A percentile compares a stretch with the other conserved stretches of the same genome.
phyloP scores from a whole-genome alignment of 2,113 vertebrate species.

The Crotalus tigris region DNA sequence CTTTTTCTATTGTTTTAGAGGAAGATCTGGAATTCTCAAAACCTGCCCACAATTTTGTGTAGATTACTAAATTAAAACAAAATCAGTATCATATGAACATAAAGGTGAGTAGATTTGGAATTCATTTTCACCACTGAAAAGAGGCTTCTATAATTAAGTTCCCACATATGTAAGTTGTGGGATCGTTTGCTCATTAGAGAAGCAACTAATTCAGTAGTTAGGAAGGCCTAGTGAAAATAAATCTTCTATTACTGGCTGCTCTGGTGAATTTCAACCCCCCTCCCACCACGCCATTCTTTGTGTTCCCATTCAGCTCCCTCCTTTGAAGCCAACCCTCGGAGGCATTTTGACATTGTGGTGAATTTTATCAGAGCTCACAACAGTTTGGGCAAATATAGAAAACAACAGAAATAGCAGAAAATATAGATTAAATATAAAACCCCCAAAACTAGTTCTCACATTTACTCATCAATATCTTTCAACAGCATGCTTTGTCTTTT shows the following conservation, averaged over 20 bases:
- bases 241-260: conserved; percentile 41
- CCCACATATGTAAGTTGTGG: conserved; percentile 43
- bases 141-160: conserved; percentile 27
- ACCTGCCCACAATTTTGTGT: neutral
- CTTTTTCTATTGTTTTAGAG: neutral
- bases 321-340: conserved; percentile 34
- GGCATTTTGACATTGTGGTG: conserved; percentile 37
- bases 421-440: conserved; percentile 56
- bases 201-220: conserved; percentile 42
- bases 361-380: conserved; percentile 52
- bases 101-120: neutral
- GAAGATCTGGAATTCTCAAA: neutral
- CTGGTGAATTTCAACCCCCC: conserved; percentile 50
- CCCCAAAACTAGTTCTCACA: conserved; percentile 41
- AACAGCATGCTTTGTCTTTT: conserved; percentile 33
- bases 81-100: conserved; percentile 6
- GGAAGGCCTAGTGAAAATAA: conserved; percentile 44
- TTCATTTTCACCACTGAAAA: conserved; percentile 30
- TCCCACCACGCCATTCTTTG: conserved; percentile 19
- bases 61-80: neutral
- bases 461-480: conserved; percentile 24
- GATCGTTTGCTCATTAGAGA: conserved; percentile 38
- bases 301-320: conserved; percentile 16
- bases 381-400: conserved; percentile 49
- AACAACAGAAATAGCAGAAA: conserved; percentile 49